A percentile compares a stretch with the other conserved stretches of the same genome.
Conservation (phyloP, 2,797 vertebrate species). For the Protosalanx chinensis region DNA sequence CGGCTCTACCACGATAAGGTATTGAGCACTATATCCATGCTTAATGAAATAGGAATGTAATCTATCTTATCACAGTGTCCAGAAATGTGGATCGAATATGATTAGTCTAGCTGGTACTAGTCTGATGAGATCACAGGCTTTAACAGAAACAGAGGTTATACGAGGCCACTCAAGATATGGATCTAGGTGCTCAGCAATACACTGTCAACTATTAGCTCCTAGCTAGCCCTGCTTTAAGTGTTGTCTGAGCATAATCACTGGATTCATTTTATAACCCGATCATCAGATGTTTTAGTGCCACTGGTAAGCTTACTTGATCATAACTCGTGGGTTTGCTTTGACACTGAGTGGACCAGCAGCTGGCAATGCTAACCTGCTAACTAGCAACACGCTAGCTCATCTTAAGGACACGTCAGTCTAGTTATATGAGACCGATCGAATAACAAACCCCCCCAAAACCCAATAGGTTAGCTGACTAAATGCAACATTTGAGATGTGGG, state of each 20-base stretch:
- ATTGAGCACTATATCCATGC: neutral
- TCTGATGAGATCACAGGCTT: neutral
- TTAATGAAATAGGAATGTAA: neutral
- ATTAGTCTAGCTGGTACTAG: neutral
- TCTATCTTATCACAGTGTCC: neutral
- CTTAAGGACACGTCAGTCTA: slow-evolving; percentile 76
- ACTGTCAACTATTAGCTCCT: neutral
- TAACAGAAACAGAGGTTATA: slow-evolving; percentile 4
- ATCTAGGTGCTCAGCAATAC: neutral
- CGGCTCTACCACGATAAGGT: too few relatives aligned
- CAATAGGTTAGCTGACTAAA: neutral
- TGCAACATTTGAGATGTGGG: neutral
- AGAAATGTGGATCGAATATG: neutral
- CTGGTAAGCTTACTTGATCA: too few relatives aligned
- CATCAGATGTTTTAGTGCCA: too few relatives aligned
- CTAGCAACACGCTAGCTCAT: slow-evolving; percentile 13
- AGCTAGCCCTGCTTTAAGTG: slow-evolving; percentile 16
- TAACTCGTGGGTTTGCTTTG: too few relatives aligned
- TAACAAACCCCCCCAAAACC: neutral
- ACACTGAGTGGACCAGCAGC: too few relatives aligned
- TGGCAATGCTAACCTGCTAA: neutral
- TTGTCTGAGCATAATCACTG: too few relatives aligned
- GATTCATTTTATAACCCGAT: too few relatives aligned
- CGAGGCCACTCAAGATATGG: neutral
- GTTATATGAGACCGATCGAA: neutral